These are phyloP conservation scores for Heliconius hewitsoni DNA, from an alignment of 1,140 invertebrate genomes.

Conservation along the genomic window DNA sequence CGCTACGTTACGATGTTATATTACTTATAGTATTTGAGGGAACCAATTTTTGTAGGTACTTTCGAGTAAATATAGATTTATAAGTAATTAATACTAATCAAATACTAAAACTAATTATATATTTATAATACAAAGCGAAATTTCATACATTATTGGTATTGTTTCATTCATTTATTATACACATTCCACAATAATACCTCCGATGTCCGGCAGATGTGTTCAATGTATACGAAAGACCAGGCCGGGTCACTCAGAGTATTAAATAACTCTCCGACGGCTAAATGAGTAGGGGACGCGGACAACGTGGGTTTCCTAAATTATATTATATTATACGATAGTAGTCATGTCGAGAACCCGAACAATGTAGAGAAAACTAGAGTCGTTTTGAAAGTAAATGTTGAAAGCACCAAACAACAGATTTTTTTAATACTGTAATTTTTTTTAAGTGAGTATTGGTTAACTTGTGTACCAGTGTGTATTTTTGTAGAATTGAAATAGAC, in stretches of 20 bases:
- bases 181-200: conserved; percentile 52
- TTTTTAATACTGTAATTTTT: not conserved
- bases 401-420: not conserved
- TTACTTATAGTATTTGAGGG: not conserved
- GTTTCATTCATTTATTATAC: conserved; percentile 35
- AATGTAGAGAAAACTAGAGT: not conserved
- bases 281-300: conserved; percentile 72
- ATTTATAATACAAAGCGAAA: not conserved
- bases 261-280: conserved; percentile 78
- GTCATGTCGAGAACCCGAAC: not conserved
- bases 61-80: not conserved
- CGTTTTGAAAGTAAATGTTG: not conserved
- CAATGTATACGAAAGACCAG: conserved; percentile 65
- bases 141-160: conserved; percentile 43
- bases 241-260: conserved; percentile 73
- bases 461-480: not conserved
- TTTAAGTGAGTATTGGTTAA: not conserved
- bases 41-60: not conserved
- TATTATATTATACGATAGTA: conserved; percentile 42
- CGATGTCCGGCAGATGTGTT: conserved; percentile 74
- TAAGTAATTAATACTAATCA: not conserved
- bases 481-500: too few relatives aligned
- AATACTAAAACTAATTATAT: not conserved
- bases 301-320: conserved; percentile 50
- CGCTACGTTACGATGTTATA: conserved; percentile 38